These are phyloP conservation scores for Amphiprion ocellaris DNA, from an alignment of 2,113 vertebrate genomes.

Conservation along the genomic window DNA sequence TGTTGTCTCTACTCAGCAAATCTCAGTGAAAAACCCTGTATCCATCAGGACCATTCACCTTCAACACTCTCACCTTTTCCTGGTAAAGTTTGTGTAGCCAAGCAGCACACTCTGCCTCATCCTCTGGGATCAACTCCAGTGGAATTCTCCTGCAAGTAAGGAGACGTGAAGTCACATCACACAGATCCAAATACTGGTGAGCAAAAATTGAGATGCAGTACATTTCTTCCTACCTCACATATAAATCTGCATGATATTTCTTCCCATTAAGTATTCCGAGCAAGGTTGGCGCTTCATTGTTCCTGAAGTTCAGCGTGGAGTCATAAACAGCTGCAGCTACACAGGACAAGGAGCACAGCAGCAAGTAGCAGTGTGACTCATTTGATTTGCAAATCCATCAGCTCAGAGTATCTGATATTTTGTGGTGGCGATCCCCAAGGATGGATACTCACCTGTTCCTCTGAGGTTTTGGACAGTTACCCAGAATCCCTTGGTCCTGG, in stretches of 20 bases:
- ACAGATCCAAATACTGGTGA: neutral
- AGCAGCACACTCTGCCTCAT: slow-evolving; percentile 88
- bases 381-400: slow-evolving; percentile 43
- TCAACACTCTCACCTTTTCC: slow-evolving; percentile 89
- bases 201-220: neutral
- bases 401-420: neutral
- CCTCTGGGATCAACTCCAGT: slow-evolving; percentile 91
- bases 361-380: neutral
- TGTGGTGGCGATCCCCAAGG: neutral
- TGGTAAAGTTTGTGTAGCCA: slow-evolving; percentile 98
- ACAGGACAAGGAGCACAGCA: slow-evolving; percentile 64
- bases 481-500: slow-evolving; percentile 96
- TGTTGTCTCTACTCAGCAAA: neutral
- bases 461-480: slow-evolving; percentile 92
- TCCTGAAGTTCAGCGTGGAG: slow-evolving; percentile 97
- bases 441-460: slow-evolving; percentile 90
- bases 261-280: slow-evolving; percentile 93
- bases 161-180: neutral
- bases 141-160: slow-evolving; percentile 91
- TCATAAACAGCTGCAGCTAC: slow-evolving; percentile 96
- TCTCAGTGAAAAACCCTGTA: slow-evolving; percentile 1
- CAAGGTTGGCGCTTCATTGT: slow-evolving; percentile 92
- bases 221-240: slow-evolving; percentile 87
- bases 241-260: slow-evolving; percentile 95
- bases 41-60: neutral